Conservation (phyloP, 92 coral and sea anemone species). For the Plumapathes pennacea region DNA sequence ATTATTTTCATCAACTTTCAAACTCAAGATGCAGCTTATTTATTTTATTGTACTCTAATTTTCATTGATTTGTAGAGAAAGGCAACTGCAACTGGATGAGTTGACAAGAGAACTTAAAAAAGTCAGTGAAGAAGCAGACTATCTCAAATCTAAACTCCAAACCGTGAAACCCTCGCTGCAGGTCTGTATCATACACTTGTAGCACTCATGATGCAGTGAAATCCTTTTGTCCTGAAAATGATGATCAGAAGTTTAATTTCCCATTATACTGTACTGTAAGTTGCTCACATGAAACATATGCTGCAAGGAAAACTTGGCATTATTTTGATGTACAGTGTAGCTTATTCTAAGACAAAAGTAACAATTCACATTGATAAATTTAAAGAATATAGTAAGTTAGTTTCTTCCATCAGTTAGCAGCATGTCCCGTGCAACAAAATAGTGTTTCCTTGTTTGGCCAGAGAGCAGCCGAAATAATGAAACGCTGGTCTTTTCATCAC, state of each 20-base stretch:
- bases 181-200: too few relatives aligned
- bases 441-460: too few relatives aligned
- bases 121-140: constrained; percentile 92
- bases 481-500: background rate
- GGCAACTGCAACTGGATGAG: constrained; percentile 93
- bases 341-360: background rate
- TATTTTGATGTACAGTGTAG: background rate
- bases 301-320: background rate
- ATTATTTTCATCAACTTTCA: too few relatives aligned
- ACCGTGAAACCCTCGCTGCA: constrained; percentile 64
- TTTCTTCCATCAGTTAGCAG: too few relatives aligned
- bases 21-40: too few relatives aligned
- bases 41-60: too few relatives aligned
- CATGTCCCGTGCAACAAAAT: too few relatives aligned
- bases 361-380: background rate
- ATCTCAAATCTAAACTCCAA: constrained; percentile 65
- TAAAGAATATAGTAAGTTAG: background rate
- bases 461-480: too few relatives aligned
- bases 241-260: too few relatives aligned
- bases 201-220: too few relatives aligned
- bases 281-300: background rate
- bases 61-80: constrained; percentile 67
- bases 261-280: background rate
- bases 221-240: too few relatives aligned
- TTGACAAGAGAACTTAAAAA: constrained; percentile 80